Conservation (phyloP, 2,113 vertebrate genomes). For the Polypterus bichir region DNA sequence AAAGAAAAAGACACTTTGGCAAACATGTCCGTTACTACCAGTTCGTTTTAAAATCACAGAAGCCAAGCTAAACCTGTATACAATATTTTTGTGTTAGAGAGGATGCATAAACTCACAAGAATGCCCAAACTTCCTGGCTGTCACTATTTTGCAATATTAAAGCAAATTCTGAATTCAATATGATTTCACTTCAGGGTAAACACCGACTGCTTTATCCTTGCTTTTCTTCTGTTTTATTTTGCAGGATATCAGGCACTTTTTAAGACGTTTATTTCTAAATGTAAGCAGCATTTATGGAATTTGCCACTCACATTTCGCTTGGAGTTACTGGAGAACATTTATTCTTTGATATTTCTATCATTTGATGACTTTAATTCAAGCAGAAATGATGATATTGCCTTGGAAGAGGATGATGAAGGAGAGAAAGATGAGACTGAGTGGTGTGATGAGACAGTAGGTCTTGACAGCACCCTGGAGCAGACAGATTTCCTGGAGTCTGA, state of each 20-base stretch:
- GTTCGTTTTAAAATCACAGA: too few species aligned
- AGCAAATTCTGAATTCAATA: too few species aligned
- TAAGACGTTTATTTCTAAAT: conserved; percentile 64
- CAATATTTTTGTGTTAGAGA: too few species aligned
- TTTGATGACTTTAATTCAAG: conserved; percentile 58
- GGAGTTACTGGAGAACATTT: conserved; percentile 93
- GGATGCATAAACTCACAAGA: too few species aligned
- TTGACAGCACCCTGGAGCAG: conserved; percentile 15
- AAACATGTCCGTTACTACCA: too few species aligned
- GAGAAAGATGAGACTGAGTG: conserved; percentile 9
- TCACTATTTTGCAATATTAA: too few species aligned
- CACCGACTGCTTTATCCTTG: neutral
- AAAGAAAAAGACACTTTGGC: too few species aligned
- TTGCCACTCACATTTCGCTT: conserved; percentile 70
- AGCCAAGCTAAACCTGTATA: too few species aligned
- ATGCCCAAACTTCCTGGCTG: too few species aligned
- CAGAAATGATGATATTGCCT: conserved; percentile 38
- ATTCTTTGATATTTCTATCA: conserved; percentile 84
- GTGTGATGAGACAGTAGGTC: conserved; percentile 1
- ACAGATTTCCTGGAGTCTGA: neutral
- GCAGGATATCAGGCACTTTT: conserved; percentile 60
- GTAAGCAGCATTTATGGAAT: conserved; percentile 67
- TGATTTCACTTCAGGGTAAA: too few species aligned
- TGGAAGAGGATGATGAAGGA: conserved; percentile 38
- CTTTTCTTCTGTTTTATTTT: conserved; percentile 10